phyloP scores from a whole-genome alignment of 2,797 vertebrate genomes.

The Anomalospiza imberbis region DNA sequence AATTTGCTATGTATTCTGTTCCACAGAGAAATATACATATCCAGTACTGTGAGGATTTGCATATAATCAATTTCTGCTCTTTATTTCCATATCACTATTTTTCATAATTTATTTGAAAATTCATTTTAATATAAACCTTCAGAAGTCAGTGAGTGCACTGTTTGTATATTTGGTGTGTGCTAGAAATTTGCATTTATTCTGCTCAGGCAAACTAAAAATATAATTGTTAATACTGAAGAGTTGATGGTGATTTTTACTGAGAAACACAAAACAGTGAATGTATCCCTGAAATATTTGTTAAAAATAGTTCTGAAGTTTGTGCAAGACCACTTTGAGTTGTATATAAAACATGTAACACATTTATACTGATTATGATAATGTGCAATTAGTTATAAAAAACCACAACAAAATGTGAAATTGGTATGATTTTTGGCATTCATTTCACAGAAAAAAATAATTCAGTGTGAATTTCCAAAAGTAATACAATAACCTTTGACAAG shows the following conservation, averaged over 20 bases:
- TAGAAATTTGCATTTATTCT: conserved; percentile 20
- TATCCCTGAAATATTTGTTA: neutral
- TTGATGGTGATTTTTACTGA: neutral
- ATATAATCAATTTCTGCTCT: neutral
- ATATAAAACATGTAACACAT: neutral
- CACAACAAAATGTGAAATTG: neutral
- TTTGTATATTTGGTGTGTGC: conserved; percentile 5
- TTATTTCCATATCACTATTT: conserved; percentile 7
- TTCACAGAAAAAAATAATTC: neutral
- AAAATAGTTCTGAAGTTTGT: neutral
- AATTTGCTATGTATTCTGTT: neutral
- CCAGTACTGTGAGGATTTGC: neutral
- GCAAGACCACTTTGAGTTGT: neutral
- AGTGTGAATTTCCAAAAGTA: neutral
- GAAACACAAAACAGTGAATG: neutral
- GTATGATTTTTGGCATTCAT: neutral
- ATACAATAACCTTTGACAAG: neutral
- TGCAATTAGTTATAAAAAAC: neutral
- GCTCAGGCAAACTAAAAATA: conserved; percentile 1
- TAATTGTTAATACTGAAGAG: neutral
- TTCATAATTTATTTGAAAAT: conserved; percentile 21
- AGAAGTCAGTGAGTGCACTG: conserved; percentile 22
- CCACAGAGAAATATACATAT: neutral
- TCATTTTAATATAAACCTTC: conserved; percentile 5
- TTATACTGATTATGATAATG: neutral